A percentile compares a stretch with the other conserved stretches of the same genome.
Evolutionary conservation across 2,888 invertebrate genomes (phyloP).

Genomic region (Trachelus iudaicus): DNA sequence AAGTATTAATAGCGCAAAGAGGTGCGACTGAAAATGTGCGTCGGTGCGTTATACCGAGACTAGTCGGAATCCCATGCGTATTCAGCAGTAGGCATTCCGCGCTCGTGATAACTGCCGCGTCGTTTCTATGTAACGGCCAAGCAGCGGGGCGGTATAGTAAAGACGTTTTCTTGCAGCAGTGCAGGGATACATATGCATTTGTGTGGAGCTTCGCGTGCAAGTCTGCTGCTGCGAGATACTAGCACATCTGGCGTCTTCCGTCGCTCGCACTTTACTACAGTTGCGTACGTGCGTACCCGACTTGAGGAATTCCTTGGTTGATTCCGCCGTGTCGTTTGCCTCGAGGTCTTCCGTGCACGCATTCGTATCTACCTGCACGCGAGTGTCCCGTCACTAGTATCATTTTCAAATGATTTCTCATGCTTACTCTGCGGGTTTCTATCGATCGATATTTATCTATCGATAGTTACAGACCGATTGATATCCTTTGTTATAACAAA

Average conservation of each 20-base stretch:
- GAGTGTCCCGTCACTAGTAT: neutral
- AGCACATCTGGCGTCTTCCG: neutral
- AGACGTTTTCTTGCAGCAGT: neutral
- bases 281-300: neutral
- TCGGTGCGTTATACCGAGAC: neutral
- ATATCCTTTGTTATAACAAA: neutral
- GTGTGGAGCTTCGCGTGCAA: too few species aligned
- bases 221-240: neutral
- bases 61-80: neutral
- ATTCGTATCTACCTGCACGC: neutral
- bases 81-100: neutral
- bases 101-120: neutral
- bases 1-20: neutral
- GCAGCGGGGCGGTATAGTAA: neutral
- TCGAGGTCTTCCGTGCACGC: neutral
- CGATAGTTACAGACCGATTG: too few species aligned
- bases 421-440: neutral
- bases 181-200: neutral
- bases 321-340: neutral
- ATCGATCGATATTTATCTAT: neutral
- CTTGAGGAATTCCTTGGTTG: neutral
- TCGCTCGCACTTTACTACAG: neutral
- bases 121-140: neutral
- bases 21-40: neutral
- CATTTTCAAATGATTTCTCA: neutral